Percentiles rank a stretch among this genome's conserved stretches.
Evolutionary conservation across 2,888 invertebrate genomes (phyloP).

Genomic region (Volucella bombylans): DNA sequence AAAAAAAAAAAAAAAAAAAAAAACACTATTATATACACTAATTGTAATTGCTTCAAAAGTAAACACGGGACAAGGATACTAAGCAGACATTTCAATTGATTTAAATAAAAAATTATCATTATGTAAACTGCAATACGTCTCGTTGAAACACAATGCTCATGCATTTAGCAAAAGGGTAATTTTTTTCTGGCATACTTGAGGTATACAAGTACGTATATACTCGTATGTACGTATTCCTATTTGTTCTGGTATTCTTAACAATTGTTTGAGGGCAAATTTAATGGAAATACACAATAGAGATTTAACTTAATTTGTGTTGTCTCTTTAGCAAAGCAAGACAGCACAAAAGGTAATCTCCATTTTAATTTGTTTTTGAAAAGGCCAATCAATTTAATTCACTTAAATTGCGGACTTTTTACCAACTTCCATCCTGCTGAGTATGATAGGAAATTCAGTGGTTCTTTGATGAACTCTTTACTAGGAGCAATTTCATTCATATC

Average conservation of each 20-base stretch:
- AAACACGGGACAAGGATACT: conserved; percentile 34
- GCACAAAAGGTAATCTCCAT: conserved; percentile 62
- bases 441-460: conserved; percentile 53
- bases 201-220: conserved; percentile 8
- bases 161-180: not conserved
- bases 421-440: conserved; percentile 63
- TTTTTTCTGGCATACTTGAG: not conserved
- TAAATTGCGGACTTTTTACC: conserved; percentile 64
- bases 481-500: conserved; percentile 58
- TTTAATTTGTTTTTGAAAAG: conserved; percentile 70
- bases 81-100: conserved; percentile 1
- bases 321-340: conserved; percentile 47
- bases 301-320: conserved; percentile 68
- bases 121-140: not conserved
- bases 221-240: conserved; percentile 8
- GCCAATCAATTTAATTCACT: conserved; percentile 68
- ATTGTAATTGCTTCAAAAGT: not conserved
- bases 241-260: conserved; percentile 9
- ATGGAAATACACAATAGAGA: conserved; percentile 63
- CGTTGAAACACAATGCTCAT: no score
- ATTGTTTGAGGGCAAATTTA: conserved; percentile 55
- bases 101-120: conserved; percentile 19
- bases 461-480: conserved; percentile 60
- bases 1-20: no score
- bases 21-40: no score